Percentiles rank a stretch among this genome's conserved stretches.
These are phyloP conservation scores for Erannis defoliaria DNA, from an alignment of 2,888 invertebrate species.

Conservation along the genomic window DNA sequence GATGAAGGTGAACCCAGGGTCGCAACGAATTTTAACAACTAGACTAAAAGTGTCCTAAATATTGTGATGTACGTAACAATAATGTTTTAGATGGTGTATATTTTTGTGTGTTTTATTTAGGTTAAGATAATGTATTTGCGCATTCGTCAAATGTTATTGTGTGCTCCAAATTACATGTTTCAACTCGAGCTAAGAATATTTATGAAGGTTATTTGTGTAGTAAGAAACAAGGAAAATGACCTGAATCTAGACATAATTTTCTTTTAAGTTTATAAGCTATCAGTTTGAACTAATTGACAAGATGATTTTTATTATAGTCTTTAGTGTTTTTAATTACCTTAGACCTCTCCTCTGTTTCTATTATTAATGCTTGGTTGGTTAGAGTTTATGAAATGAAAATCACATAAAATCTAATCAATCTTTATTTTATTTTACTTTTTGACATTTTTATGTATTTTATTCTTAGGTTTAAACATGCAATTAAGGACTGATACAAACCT, in stretches of 20 bases:
- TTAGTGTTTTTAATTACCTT: constrained; percentile 52
- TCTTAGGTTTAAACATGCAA: constrained; percentile 62
- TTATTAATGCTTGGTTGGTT: constrained; percentile 59
- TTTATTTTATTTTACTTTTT: constrained; percentile 71
- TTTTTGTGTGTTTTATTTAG: constrained; percentile 84
- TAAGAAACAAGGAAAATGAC: constrained; percentile 23
- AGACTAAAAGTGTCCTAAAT: constrained; percentile 81
- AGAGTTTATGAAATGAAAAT: constrained; percentile 54
- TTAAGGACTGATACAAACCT: constrained; percentile 67
- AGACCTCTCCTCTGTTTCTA: constrained; percentile 57
- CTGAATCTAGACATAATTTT: constrained; percentile 32
- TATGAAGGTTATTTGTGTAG: constrained; percentile 33
- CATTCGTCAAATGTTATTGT: constrained; percentile 82
- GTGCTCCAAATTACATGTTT: constrained; percentile 47
- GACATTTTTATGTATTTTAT: constrained; percentile 67
- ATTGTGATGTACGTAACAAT: constrained; percentile 85
- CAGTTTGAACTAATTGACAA: constrained; percentile 37
- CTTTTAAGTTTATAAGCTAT: constrained; percentile 22
- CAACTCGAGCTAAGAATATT: constrained; percentile 27
- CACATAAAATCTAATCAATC: constrained; percentile 60
- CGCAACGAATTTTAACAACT: constrained; percentile 82
- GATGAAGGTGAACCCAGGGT: constrained; percentile 65
- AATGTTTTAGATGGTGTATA: constrained; percentile 83
- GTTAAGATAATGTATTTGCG: constrained; percentile 67
- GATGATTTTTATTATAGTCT: constrained; percentile 34